These are phyloP conservation scores for pig (Sus scrofa) DNA, from an alignment of 2,113 vertebrate genomes.

Conservation along the genomic window T2T-Sscrofa CM000818.6:93062001-93062500, in stretches of 20 bases:
- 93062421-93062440: background rate
- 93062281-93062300: background rate
- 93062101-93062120: background rate
- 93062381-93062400: background rate
- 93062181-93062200: background rate
- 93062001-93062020: no score
- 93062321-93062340: background rate
- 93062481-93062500: background rate
- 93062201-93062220: background rate
- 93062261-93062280: background rate
- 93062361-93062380: background rate
- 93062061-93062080: background rate
- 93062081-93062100: background rate
- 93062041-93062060: background rate
- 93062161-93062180: background rate
- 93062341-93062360: background rate
- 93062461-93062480: background rate
- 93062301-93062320: background rate
- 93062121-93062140: background rate
- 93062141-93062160: background rate
- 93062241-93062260: background rate
- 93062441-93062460: background rate
- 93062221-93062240: background rate
- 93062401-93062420: background rate
- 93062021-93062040: no score